These are phyloP conservation scores for Zingel zingel DNA, from an alignment of 2,113 vertebrate genomes.

Conservation along the genomic window DNA sequence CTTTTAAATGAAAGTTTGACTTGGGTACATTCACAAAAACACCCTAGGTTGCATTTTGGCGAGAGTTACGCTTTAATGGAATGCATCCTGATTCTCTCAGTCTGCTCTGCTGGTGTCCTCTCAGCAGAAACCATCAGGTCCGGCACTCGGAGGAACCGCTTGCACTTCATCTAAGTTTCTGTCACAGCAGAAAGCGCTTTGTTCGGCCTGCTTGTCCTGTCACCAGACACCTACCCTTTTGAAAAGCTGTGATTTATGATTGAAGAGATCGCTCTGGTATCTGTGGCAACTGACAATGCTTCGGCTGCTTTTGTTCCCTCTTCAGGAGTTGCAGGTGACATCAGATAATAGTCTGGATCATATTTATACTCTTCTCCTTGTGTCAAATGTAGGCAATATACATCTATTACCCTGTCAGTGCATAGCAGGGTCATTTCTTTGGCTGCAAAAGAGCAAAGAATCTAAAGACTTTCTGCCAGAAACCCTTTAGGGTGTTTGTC, in stretches of 20 bases:
- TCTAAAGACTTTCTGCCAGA: conserved; percentile 84
- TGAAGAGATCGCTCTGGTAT: conserved; percentile 88
- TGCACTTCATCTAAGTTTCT: conserved; percentile 49
- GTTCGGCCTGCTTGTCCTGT: conserved; percentile 61
- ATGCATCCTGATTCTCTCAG: conserved; percentile 1
- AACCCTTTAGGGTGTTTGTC: conserved; percentile 84
- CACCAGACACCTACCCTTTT: conserved; percentile 84
- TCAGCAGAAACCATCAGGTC: conserved; percentile 39
- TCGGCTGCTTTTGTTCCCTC: conserved; percentile 85
- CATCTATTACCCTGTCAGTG: conserved; percentile 86
- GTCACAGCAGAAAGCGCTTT: conserved; percentile 52
- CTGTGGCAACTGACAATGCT: conserved; percentile 82
- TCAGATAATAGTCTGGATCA: conserved; percentile 85
- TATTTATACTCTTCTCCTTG: conserved; percentile 79
- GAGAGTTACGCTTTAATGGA: neutral
- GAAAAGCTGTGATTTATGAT: conserved; percentile 76
- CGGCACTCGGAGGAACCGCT: conserved; percentile 1
- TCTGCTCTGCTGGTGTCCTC: conserved; percentile 14
- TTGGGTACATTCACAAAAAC: too few species aligned
- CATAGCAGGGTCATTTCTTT: conserved; percentile 86
- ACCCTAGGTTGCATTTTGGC: too few species aligned
- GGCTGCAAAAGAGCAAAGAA: conserved; percentile 79
- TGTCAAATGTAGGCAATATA: conserved; percentile 65
- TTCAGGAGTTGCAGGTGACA: conserved; percentile 83
- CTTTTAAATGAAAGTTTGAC: too few species aligned